Conservation (phyloP, 2,113 vertebrate genomes). For the Sinocyclocheilus rhinocerous region DNA sequence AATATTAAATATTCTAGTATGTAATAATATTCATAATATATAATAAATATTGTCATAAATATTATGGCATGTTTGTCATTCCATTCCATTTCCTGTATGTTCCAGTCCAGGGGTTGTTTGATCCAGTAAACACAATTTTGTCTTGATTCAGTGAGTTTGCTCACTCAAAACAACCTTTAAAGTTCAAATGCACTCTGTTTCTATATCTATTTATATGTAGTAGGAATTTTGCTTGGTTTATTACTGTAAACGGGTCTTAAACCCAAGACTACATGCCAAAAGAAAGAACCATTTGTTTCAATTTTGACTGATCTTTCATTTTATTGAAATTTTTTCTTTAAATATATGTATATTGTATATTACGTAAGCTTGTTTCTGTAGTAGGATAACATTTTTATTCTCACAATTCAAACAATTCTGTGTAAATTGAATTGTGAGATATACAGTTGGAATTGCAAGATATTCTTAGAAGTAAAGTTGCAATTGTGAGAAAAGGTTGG, state of each 20-base stretch:
- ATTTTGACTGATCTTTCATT: neutral
- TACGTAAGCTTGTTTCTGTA: no score
- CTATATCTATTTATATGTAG: neutral
- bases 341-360: neutral
- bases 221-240: neutral
- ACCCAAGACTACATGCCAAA: neutral
- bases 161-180: neutral
- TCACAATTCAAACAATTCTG: no score
- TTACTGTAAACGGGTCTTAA: neutral
- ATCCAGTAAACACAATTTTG: neutral
- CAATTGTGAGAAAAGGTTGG: no score
- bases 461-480: no score
- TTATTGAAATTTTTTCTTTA: neutral
- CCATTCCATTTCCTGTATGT: no score
- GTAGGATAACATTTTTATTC: no score
- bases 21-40: neutral
- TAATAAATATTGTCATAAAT: neutral
- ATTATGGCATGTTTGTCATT: no score
- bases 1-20: neutral
- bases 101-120: no score
- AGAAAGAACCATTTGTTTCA: neutral
- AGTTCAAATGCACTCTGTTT: neutral
- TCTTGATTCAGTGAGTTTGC: neutral
- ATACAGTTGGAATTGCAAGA: no score
- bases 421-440: no score